Conservation (phyloP, 2,888 invertebrate species). For the Sycophila texana region DNA sequence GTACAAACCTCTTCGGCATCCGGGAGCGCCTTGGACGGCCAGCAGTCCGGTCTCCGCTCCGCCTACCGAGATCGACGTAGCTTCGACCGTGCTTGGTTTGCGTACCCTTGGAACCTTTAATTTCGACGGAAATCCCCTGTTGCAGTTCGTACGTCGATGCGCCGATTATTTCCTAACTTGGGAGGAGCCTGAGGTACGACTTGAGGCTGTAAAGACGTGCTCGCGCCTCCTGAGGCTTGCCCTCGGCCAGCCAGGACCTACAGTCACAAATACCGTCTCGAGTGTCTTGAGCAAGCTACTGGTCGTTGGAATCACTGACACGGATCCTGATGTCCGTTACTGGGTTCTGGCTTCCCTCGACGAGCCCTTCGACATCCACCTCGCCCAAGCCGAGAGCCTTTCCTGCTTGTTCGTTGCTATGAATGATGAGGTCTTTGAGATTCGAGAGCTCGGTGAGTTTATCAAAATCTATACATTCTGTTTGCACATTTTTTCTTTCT, state of each 20-base stretch:
- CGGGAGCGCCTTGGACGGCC: constrained; percentile 83
- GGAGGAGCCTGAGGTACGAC: constrained; percentile 92
- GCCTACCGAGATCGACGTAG: constrained; percentile 83
- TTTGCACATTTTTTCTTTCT: not conserved
- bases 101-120: constrained; percentile 93
- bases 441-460: constrained; percentile 83
- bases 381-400: constrained; percentile 97
- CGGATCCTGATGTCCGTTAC: constrained; percentile 94
- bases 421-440: constrained; percentile 98
- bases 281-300: constrained; percentile 93
- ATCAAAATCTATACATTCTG: not conserved
- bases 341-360: constrained; percentile 94
- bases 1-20: constrained; percentile 89
- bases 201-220: constrained; percentile 97
- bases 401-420: constrained; percentile 94
- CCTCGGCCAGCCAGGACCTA: constrained; percentile 86
- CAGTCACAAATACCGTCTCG: constrained; percentile 91
- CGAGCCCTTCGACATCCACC: constrained; percentile 93
- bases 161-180: constrained; percentile 93
- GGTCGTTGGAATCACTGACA: constrained; percentile 95
- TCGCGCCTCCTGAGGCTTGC: constrained; percentile 92
- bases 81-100: constrained; percentile 92
- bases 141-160: constrained; percentile 94
- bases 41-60: constrained; percentile 76
- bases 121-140: constrained; percentile 93